Evolutionary conservation across 2,113 vertebrate species (phyloP).

Genomic region (Caretta caretta): DNA sequence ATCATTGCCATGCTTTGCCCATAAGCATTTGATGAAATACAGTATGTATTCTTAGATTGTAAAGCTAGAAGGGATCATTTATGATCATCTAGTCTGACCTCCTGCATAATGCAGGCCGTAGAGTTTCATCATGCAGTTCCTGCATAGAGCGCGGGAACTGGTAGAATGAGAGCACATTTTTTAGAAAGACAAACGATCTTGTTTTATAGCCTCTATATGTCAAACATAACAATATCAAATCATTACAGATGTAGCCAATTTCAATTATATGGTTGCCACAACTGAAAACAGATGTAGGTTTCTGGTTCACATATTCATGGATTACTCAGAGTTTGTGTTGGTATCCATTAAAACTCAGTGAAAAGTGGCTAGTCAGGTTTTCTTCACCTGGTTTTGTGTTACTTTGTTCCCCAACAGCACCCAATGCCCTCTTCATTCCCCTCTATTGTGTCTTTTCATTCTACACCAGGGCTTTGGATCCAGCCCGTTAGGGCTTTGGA

Average conservation of each 20-base stretch:
- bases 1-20: background rate
- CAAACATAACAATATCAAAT: accelerated
- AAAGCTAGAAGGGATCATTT: background rate
- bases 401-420: background rate
- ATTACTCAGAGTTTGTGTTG: background rate
- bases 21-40: background rate
- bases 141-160: accelerated
- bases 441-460: accelerated
- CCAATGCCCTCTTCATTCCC: background rate
- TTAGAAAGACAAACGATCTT: background rate
- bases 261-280: background rate
- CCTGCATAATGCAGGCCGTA: background rate
- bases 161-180: background rate
- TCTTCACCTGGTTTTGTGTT: background rate
- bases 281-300: background rate
- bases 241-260: accelerated
- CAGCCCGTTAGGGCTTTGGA: too few relatives aligned
- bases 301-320: background rate
- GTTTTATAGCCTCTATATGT: background rate
- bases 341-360: background rate
- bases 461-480: background rate
- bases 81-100: background rate
- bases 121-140: background rate
- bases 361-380: background rate
- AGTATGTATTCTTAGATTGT: background rate